Base-by-base conservation (phyloP, 1,140 invertebrate genomes). In the Drosophila equinoxialis region DNA sequence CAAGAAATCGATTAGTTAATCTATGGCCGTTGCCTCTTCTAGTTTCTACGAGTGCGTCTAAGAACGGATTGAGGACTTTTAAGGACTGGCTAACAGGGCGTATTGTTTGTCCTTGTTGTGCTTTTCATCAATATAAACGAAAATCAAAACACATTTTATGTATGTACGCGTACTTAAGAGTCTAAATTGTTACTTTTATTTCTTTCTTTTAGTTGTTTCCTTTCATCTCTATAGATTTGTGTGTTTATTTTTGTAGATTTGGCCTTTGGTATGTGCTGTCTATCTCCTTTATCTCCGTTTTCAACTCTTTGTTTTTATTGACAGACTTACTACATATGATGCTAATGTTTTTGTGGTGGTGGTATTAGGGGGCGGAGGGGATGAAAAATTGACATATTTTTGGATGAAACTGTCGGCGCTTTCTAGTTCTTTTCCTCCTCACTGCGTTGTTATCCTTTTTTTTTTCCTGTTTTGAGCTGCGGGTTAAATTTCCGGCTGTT, bases 311-410 rank as follows among this genome's bases (percentile, higher is more conserved):
- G 20, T 55, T 14, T 23, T 30, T 30, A 57, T 71, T 74, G 73
- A 68, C 65, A 68, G 68, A 65, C 61, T 76, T 39, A 39, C 65
- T 64, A 48, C 45, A 67, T 60, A 54, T 63, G 59, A 39, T 39
- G 37, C 37, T 39, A 39, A 39, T 39, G 37, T 39, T 39, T 37
- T 37, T 37, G 65, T 17, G 68, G 42, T 23, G 37, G 39, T 20
- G 20, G 20, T 30, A 6, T 30, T 1, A 5, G 70, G 23, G 55
- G 30, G 35, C 30, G 54, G 59, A 13, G 60, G 74, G 39, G 65
- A 17, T 33, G 54, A 79, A 81, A 79, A 86, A 87, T 86, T 87
- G 83, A 86, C 82, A 87, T 83, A 79, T 86, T 85, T 85, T 81
- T 69, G 67, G 67, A 82, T 82, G 67, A 64, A 82, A 78, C 23